A percentile compares a stretch with the other conserved stretches of the same genome.
These are phyloP conservation scores for Octopus sinensis DNA, from an alignment of 1,140 invertebrate genomes.

Conservation along the genomic window DNA sequence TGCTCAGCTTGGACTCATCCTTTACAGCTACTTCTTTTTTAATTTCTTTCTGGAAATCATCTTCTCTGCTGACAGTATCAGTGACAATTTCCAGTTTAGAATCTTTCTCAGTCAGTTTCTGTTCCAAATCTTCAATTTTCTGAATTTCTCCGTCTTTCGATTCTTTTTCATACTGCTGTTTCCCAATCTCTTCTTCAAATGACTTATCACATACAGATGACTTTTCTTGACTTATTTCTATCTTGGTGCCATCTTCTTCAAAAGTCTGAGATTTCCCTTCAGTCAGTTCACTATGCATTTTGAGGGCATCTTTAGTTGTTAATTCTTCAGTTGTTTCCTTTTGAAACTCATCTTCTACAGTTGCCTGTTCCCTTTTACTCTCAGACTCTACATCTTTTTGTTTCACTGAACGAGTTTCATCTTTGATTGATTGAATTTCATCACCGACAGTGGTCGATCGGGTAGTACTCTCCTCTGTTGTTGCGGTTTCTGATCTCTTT, in stretches of 20 bases:
- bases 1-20: background rate
- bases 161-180: background rate
- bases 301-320: background rate
- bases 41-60: background rate
- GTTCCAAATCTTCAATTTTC: background rate
- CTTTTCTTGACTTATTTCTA: background rate
- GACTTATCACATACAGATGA: background rate
- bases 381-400: background rate
- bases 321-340: background rate
- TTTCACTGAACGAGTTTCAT: background rate
- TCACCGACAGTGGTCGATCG: background rate
- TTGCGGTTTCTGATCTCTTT: background rate
- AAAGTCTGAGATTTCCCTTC: background rate
- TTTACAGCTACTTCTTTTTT: background rate
- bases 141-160: background rate
- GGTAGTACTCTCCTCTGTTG: background rate
- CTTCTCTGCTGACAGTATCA: background rate
- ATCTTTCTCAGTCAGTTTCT: background rate
- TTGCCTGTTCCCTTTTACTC: background rate
- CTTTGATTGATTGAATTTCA: background rate
- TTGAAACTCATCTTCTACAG: background rate
- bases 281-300: background rate
- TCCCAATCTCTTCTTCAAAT: background rate
- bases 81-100: background rate
- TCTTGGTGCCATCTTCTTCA: background rate